Base-by-base conservation (phyloP, 1,140 invertebrate species). In the Cecropterus lyciades region DNA sequence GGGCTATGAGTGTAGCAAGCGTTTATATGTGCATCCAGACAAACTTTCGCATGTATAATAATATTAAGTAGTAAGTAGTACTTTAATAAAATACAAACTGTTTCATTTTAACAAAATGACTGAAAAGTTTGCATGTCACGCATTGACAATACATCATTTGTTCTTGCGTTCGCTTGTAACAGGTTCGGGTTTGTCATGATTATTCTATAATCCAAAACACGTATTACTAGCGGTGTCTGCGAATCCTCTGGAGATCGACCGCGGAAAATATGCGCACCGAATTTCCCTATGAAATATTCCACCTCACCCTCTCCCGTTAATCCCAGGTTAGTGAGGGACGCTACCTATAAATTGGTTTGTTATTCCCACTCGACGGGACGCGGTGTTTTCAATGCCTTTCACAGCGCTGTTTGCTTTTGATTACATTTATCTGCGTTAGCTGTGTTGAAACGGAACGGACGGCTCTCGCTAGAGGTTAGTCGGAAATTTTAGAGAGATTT, bases 131-230 rank as follows among this genome's bases (percentile, higher is more conserved):
- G 2, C 3, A 6, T 33, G 3, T 9, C 30, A 33, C 1, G 30
- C 1, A 33, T 33, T 33, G 1, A 33, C 9, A 33, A 33, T 1
- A 33, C 30, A 33, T 9, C 7, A 8, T 33, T 33, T 8, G 30
- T 33, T 33, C 0, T 33, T 33, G 6, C 7, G 7, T 40, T 13
- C 49, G 24, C 0, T 8, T 0, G 49, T 14, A 14, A 52, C 62
- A 49, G 57, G 6, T 33, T 33, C 30, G 30, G 30, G 3, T 9
- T 56, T 63, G 57, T 67, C 66, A 55, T 37, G 65, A 71, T 67
- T 57, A 49, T 59, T 67, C 57, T 55, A 57, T 67, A 60, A 71
- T 63, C 24, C 33, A 16, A 42, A 43, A 56, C 70, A 72, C 70
- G 70, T 72, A 48, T 48, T 48, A 59, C 24, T 55, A 70, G 42